Evolutionary conservation across 2,888 invertebrate genomes (phyloP), one percentile per base, ranked within the genome.

Genomic region (Acanthoscelides obtectus): DNA sequence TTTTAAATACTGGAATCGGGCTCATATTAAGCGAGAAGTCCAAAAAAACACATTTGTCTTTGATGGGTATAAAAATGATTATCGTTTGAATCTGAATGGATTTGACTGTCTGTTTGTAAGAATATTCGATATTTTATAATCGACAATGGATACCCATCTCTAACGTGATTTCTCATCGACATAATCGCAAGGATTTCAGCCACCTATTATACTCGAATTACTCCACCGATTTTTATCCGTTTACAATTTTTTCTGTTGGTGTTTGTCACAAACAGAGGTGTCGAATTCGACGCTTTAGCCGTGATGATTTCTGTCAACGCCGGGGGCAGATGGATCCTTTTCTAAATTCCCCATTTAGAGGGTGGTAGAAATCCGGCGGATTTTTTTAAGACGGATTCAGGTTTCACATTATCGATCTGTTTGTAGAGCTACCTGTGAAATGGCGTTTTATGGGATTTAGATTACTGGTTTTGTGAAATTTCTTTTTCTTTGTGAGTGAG

Each of bases 211-310:
- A 45, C 45, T 45, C 45, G 12, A 45, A 45, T 45, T 45, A 45
- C 45, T 45, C 17, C 12, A 12, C 6, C 45, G 45, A 45, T 45
- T 45, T 45, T 45, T 45, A 45, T 45, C 45, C 45, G 45, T 45
- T 45, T 45, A 70, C 64, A 27, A 68, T 72, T 68, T 72, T 68
- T 72, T 70, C 68, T 70, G 66, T 27, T 22, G 69, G 77, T 82
- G 82, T 83, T 83, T 83, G 79, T 77, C 71, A 76, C 79, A 83
- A 83, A 83, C 81, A 81, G 78, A 76, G 80, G 83, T 83, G 83
- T 83, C 77, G 73, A 80, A 80, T 83, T 83, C 74, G 76, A 80
- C 76, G 75, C 80, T 75, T 73, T 75, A 72, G 70, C 70, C 66
- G 67, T 68, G 71, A 65, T 74, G 45, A 45, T 45, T 45, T 45